These are phyloP conservation scores for Alca torda DNA, from an alignment of 2,797 vertebrate genomes.

Conservation along the genomic window DNA sequence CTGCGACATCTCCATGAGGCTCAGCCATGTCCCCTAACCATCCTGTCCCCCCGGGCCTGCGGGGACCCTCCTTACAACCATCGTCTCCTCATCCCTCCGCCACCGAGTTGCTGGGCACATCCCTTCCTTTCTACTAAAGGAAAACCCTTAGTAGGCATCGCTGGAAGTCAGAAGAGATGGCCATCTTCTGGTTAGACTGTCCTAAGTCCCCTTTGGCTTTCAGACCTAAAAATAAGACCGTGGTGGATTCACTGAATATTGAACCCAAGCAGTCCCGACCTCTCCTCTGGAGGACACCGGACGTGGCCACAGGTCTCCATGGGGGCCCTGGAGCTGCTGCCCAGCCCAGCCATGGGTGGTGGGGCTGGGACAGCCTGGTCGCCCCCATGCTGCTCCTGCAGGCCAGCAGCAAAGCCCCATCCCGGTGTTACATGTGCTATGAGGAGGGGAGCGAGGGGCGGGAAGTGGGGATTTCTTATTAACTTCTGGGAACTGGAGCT, in stretches of 20 bases:
- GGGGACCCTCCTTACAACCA: background rate
- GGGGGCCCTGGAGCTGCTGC: background rate
- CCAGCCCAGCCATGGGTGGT: background rate
- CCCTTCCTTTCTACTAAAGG: background rate
- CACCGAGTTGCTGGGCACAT: background rate
- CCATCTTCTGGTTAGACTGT: fast-evolving
- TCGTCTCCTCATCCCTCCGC: background rate
- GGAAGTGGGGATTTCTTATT: background rate
- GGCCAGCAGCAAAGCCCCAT: background rate
- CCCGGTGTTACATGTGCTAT: fast-evolving
- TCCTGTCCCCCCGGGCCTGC: background rate
- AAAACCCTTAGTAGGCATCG: fast-evolving
- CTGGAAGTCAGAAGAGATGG: background rate
- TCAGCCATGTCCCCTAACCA: background rate
- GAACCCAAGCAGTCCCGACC: fast-evolving
- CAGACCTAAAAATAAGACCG: fast-evolving
- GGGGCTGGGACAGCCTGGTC: background rate
- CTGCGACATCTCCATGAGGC: background rate
- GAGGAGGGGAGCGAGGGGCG: background rate
- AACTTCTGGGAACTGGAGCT: constrained; percentile 6
- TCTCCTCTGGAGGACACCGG: background rate
- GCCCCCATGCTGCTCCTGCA: background rate
- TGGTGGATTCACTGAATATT: fast-evolving
- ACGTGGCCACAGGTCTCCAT: fast-evolving
- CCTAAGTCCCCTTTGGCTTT: background rate